Conservation (phyloP, 2,797 vertebrate species). For the Gadopsis bispinosus region DNA sequence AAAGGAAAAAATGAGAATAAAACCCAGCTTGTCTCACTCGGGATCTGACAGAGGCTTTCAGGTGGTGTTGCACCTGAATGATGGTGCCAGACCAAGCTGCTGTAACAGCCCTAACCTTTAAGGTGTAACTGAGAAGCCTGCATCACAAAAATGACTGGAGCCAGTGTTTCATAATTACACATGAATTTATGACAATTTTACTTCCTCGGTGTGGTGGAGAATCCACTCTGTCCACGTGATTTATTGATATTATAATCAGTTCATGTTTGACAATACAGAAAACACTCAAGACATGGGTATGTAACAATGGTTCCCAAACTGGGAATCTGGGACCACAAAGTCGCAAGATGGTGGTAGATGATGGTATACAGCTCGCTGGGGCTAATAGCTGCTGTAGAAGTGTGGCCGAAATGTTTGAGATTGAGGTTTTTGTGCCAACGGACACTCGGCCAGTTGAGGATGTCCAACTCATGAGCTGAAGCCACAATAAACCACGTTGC, state of each 20-base stretch:
- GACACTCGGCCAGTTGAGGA: not conserved
- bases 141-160: not conserved
- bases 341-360: too few relatives aligned
- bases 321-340: not conserved
- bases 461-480: not conserved
- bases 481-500: not conserved
- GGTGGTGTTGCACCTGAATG: not conserved
- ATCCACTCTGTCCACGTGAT: not conserved
- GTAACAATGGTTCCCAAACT: not conserved
- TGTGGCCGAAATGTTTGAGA: not conserved
- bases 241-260: not conserved
- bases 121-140: not conserved
- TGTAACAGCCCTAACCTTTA: not conserved
- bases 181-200: not conserved
- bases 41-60: not conserved
- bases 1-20: not conserved
- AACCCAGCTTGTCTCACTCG: not conserved
- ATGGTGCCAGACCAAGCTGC: not conserved
- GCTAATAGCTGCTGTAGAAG: not conserved
- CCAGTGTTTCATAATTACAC: not conserved
- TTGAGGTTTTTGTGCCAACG: not conserved
- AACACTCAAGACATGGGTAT: not conserved
- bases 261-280: not conserved
- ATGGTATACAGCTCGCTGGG: too few relatives aligned
- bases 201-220: not conserved